phyloP scores from a whole-genome alignment of 1,140 invertebrate species.

The Melipona quadrifasciata region DNA sequence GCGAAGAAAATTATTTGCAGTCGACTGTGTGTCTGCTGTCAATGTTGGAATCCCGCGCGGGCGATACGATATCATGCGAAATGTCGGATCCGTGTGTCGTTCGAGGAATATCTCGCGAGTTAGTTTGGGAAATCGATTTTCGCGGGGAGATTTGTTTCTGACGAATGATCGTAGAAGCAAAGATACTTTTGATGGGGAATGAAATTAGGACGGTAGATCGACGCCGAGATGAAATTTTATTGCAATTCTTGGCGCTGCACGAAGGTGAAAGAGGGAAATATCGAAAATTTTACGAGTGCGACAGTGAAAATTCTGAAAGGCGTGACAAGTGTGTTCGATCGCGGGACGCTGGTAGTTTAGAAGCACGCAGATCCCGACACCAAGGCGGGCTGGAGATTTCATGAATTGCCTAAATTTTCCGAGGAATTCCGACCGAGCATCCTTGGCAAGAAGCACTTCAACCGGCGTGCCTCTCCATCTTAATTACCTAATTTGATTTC shows the following conservation, averaged over 20 bases:
- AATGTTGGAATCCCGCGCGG: background rate
- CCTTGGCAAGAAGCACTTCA: background rate
- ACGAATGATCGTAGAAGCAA: too few species aligned
- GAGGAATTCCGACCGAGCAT: background rate
- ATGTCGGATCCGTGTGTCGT: background rate
- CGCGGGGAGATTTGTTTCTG: too few species aligned
- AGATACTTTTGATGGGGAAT: background rate
- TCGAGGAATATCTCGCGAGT: too few species aligned
- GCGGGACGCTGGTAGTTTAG: background rate
- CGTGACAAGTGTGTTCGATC: background rate
- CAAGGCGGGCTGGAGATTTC: background rate
- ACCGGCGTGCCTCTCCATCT: background rate
- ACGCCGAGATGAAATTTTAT: too few species aligned
- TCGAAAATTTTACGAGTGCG: background rate
- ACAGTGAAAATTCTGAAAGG: background rate
- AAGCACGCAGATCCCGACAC: background rate
- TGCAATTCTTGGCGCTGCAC: too few species aligned
- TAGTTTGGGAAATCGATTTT: background rate
- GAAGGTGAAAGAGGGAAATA: too few species aligned
- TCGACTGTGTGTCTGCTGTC: background rate
- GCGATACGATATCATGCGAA: background rate
- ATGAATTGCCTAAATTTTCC: constrained; percentile 15
- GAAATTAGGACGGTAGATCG: too few species aligned
- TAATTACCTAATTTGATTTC: constrained; percentile 24
- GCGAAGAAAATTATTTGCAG: constrained; percentile 14